Conservation (phyloP, 2,113 vertebrate species). For the Psammodynastes pulverulentus region DNA sequence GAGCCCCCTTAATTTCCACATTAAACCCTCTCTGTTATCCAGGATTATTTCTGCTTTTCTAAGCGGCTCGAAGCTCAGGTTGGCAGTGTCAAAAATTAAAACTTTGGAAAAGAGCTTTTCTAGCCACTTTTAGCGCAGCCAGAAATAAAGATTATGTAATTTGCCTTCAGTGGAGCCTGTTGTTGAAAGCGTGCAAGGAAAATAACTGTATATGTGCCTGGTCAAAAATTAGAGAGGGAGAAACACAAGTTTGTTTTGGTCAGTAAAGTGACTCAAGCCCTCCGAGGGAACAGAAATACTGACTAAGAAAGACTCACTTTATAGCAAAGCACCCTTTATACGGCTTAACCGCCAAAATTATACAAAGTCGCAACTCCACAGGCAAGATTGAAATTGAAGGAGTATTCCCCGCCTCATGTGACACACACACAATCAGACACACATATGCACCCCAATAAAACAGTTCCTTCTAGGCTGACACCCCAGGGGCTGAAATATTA, state of each 20-base stretch:
- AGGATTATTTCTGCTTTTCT: not conserved
- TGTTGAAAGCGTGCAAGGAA: not conserved
- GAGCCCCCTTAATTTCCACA: slow-evolving; percentile 14
- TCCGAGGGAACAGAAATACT: not conserved
- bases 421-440: not conserved
- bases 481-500: not conserved
- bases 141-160: slow-evolving; percentile 30
- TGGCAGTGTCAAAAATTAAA: slow-evolving; percentile 12
- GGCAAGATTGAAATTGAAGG: not conserved
- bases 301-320: not conserved
- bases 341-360: not conserved
- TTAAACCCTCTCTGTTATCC: not conserved
- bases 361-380: not conserved
- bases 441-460: not conserved
- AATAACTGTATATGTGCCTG: not conserved
- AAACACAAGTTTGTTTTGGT: slow-evolving; percentile 16
- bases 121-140: slow-evolving; percentile 21
- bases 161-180: not conserved
- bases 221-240: not conserved
- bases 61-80: not conserved
- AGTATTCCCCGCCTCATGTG: not conserved
- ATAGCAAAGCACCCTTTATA: not conserved
- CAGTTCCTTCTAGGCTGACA: not conserved
- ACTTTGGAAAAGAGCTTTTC: not conserved
- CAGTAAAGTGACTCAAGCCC: slow-evolving; percentile 17